phyloP scores from a whole-genome alignment of 2,797 vertebrate genomes.

The Phataginus tetradactyla region DNA sequence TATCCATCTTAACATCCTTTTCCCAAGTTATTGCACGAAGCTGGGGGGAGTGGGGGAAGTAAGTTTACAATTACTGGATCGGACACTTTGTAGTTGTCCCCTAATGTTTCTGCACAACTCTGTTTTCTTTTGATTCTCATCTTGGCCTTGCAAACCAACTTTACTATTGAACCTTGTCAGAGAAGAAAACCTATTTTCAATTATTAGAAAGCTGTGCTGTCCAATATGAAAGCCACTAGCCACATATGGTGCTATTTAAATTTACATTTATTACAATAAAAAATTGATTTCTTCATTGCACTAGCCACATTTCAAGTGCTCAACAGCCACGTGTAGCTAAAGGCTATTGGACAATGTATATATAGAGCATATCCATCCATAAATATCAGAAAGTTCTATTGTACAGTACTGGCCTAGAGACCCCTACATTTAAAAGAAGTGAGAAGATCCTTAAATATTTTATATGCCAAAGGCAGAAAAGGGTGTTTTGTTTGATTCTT shows the following conservation, averaged over 20 bases:
- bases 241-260: not conserved
- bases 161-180: not conserved
- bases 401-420: not conserved
- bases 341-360: not conserved
- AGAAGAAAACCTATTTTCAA: slow-evolving; percentile 9
- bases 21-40: not conserved
- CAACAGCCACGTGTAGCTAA: not conserved
- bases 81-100: not conserved
- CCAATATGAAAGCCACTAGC: not conserved
- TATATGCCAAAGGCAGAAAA: not conserved
- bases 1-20: not conserved
- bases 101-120: not conserved
- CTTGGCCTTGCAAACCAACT: not conserved
- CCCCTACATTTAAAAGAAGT: not conserved
- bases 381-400: not conserved
- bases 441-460: not conserved
- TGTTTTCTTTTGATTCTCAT: slow-evolving; percentile 3
- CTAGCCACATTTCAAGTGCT: not conserved
- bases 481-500: not conserved
- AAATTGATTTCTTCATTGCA: not conserved
- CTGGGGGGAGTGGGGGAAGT: too few species aligned
- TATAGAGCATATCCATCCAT: not conserved
- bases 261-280: not conserved
- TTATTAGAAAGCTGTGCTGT: not conserved
- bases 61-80: not conserved